phyloP scores from a whole-genome alignment of 2,888 invertebrate genomes.

The Platyscelio sp. region DNA sequence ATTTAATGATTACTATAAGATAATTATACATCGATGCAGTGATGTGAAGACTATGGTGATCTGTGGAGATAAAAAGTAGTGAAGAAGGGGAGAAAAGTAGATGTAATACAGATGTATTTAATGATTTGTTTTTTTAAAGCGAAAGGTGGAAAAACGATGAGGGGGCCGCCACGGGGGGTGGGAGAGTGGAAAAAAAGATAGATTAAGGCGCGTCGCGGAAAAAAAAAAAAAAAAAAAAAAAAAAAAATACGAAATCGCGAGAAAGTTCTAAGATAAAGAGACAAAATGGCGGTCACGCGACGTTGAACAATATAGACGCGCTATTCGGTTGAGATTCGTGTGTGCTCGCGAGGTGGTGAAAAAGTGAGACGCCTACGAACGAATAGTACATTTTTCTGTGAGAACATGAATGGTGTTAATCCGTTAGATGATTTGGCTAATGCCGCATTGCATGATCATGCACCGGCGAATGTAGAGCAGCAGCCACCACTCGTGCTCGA shows the following conservation, averaged over 20 bases:
- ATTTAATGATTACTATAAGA: too few relatives aligned
- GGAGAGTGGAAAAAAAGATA: not conserved
- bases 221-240: conserved; percentile 1
- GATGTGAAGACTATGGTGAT: too few relatives aligned
- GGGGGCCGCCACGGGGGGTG: too few relatives aligned
- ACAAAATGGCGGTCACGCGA: not conserved
- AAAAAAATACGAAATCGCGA: not conserved
- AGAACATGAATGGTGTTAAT: not conserved
- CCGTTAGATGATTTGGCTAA: not conserved
- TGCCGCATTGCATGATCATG: not conserved
- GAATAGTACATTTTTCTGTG: not conserved
- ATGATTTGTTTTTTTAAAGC: too few relatives aligned
- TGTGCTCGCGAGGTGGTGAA: too few relatives aligned
- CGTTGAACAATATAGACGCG: not conserved
- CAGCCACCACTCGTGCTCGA: not conserved
- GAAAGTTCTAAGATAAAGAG: not conserved
- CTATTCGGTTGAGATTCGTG: too few relatives aligned
- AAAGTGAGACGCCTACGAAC: too few relatives aligned
- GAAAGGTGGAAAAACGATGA: too few relatives aligned
- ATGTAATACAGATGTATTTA: too few relatives aligned
- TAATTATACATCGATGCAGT: too few relatives aligned
- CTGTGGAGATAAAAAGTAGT: too few relatives aligned
- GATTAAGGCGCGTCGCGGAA: not conserved
- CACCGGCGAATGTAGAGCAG: not conserved
- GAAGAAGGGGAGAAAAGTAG: too few relatives aligned